Evolutionary conservation across 2,888 invertebrate species (phyloP), one percentile per base, ranked within the genome.

Genomic region (Chydorus sphaericus): DNA sequence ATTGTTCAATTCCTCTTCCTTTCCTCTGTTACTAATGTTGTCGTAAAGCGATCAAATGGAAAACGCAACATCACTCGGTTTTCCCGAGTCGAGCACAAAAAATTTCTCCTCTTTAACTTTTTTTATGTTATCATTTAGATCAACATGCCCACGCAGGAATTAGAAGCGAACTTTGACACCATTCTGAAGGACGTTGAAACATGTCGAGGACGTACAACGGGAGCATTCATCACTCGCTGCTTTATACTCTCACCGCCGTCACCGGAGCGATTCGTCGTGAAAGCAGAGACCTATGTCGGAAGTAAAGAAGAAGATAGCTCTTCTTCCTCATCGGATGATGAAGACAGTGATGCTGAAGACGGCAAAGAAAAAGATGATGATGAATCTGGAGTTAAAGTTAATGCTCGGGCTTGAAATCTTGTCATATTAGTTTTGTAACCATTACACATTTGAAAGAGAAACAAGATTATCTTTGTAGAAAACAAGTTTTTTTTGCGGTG

Each of bases 131-230:
- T 16, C 28, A 50, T 48, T 68, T 68, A 86, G 85, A 67, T 90
- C 38, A 72, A 81, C 62, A 89, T 89, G 88, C 79, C 82, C 8
- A 65, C 70, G 0, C 72, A 77, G 58, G 74, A 80, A 52, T 70
- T 91, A 38, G 83, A 83, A 63, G 82, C 80, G 59, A 91, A 91
- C 67, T 76, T 89, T 60, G 71, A 68, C 49, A 71, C 75, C 0
- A 63, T 88, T 16, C 62, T 90, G 6, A 73, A 77, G 60, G 82
- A 85, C 66, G 66, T 89, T 28, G 75, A 82, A 63, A 65, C 68
- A 0, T 71, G 72, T 53, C 77, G 80, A 59, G 86, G 87, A 0
- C 84, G 78, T 64, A 73, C 82, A 59, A 73, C 75, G 28, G 85
- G 81, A 0, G 70, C 73, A 16, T 88, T 87, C 63, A 80, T 90